phyloP scores from a whole-genome alignment of 2,888 invertebrate genomes.

The Chrysolina americana region DNA sequence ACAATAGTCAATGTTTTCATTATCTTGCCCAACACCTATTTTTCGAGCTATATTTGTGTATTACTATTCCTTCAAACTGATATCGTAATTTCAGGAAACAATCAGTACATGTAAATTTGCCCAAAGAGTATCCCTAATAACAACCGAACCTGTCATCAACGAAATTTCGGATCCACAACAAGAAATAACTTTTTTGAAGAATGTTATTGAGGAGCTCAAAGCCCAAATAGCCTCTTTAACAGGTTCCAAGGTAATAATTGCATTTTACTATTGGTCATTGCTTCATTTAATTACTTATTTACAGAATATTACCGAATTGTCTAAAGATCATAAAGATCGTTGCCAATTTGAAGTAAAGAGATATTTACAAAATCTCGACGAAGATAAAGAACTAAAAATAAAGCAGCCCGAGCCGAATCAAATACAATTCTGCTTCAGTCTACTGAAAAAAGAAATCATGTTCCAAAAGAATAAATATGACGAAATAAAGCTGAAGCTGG shows the following conservation, averaged over 20 bases:
- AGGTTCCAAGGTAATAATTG: slow-evolving; percentile 33
- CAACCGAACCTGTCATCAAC: slow-evolving; percentile 69
- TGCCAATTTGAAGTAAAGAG: slow-evolving; percentile 56
- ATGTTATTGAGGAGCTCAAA: slow-evolving; percentile 66
- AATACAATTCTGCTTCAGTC: slow-evolving; percentile 64
- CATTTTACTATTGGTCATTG: not conserved
- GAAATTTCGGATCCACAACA: slow-evolving; percentile 67
- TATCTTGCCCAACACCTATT: no score
- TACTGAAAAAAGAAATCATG: slow-evolving; percentile 58
- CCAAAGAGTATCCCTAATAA: slow-evolving; percentile 71
- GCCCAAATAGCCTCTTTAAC: slow-evolving; percentile 36
- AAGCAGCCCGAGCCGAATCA: slow-evolving; percentile 61
- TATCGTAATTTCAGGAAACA: slow-evolving; percentile 67
- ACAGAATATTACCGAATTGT: slow-evolving; percentile 31
- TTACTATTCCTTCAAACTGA: not conserved
- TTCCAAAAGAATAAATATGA: slow-evolving; percentile 36
- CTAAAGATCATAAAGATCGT: slow-evolving; percentile 41
- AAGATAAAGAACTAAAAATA: slow-evolving; percentile 51
- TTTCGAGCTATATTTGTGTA: no score
- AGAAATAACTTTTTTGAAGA: slow-evolving; percentile 68
- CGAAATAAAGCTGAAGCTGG: slow-evolving; percentile 31
- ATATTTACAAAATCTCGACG: slow-evolving; percentile 52
- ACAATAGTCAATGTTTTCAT: no score
- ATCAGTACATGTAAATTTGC: slow-evolving; percentile 73
- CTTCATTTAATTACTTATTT: not conserved